Percentiles rank a stretch among this genome's conserved stretches.
These are phyloP conservation scores for Drosophila nikananu DNA, from an alignment of 1,140 invertebrate species.

Conservation along the genomic window DNA sequence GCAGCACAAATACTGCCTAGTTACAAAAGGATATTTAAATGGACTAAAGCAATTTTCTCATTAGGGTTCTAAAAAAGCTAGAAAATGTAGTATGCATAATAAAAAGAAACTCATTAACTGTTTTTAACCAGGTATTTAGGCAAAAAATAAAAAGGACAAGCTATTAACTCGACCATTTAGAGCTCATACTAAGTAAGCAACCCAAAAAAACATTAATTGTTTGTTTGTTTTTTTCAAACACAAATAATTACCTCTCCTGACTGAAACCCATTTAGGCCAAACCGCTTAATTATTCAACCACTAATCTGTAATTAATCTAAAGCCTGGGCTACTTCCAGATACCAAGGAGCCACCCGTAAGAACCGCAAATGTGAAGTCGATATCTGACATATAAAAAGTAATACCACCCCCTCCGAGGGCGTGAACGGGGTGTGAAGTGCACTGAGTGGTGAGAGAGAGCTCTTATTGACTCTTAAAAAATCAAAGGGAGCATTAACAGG, in stretches of 20 bases:
- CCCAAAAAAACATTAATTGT: conserved; percentile 5
- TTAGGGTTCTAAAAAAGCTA: neutral
- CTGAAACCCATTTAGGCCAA: conserved; percentile 49
- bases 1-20: neutral
- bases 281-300: conserved; percentile 51
- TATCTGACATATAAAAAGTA: conserved; percentile 5
- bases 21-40: neutral
- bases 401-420: conserved; percentile 2
- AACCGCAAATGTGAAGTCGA: conserved; percentile 21
- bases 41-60: neutral
- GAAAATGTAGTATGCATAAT: neutral
- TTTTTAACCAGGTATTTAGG: neutral
- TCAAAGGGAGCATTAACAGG: conserved; percentile 57
- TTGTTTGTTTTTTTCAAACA: neutral
- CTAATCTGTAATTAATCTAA: conserved; percentile 66
- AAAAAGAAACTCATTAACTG: neutral
- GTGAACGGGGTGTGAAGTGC: conserved; percentile 18
- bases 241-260: conserved; percentile 15
- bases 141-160: neutral
- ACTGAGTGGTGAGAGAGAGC: conserved; percentile 6
- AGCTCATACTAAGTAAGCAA: neutral
- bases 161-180: neutral
- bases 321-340: conserved; percentile 20
- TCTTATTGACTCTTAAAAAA: conserved; percentile 68
- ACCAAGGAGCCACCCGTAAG: neutral